Conservation (phyloP, 1,140 invertebrate genomes). For the Zaprionus camerounensis region DNA sequence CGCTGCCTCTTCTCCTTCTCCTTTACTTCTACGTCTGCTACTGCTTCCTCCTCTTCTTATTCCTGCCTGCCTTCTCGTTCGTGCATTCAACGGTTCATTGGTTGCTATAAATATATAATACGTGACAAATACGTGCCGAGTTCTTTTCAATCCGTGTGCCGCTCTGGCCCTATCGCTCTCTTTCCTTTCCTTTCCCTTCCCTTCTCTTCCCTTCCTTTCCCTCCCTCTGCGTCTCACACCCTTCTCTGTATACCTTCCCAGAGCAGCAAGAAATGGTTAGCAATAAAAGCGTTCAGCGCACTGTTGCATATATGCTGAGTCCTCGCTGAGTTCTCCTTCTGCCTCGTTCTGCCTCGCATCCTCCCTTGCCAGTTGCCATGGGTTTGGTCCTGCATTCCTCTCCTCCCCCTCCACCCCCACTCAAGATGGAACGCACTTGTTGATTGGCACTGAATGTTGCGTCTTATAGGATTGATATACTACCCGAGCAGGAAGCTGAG, state of each 20-base stretch:
- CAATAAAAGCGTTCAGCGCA: slow-evolving; percentile 79
- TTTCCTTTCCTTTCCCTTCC: not conserved
- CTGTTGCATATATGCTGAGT: slow-evolving; percentile 64
- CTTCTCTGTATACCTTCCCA: not conserved
- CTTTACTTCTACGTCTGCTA: not conserved
- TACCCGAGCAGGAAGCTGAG: slow-evolving; percentile 11
- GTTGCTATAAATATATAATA: slow-evolving; percentile 83
- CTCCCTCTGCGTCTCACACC: not conserved
- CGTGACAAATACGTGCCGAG: slow-evolving; percentile 82
- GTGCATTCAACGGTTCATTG: slow-evolving; percentile 82
- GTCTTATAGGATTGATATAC: slow-evolving; percentile 81
- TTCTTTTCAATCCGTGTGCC: slow-evolving; percentile 72
- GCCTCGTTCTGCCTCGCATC: not conserved
- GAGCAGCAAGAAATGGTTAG: slow-evolving; percentile 71
- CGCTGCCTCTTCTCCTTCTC: not conserved
- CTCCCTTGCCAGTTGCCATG: not conserved
- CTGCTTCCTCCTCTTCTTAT: not conserved
- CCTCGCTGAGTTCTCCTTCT: not conserved
- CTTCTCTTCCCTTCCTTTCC: not conserved
- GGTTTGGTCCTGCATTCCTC: not conserved
- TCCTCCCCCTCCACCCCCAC: slow-evolving; percentile 25
- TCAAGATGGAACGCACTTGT: slow-evolving; percentile 79
- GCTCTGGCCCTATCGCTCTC: slow-evolving; percentile 3
- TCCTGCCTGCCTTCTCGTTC: slow-evolving; percentile 15
- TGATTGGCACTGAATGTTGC: slow-evolving; percentile 82